Percentiles rank a stretch among this genome's conserved stretches.
Evolutionary conservation across 92 coral and sea anemone genomes (phyloP).

Genomic region (Porites lobata): DNA sequence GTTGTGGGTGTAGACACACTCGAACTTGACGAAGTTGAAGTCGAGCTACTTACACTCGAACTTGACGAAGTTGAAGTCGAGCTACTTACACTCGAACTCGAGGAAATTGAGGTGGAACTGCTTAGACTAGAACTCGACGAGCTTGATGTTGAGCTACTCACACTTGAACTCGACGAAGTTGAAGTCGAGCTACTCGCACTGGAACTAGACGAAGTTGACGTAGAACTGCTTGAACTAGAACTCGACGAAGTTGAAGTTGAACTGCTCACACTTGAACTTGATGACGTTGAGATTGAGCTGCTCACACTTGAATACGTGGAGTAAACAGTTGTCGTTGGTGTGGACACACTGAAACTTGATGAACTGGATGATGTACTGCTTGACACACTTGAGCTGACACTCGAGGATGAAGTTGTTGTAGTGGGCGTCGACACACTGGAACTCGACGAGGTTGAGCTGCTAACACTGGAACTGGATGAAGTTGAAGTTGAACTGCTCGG

Average conservation of each 20-base stretch:
- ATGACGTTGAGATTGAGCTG: constrained; percentile 14
- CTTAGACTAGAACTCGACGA: neutral
- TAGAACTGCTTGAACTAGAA: no score
- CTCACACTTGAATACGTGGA: constrained; percentile 16
- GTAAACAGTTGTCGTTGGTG: constrained; percentile 27
- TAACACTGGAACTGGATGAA: neutral
- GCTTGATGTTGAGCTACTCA: neutral
- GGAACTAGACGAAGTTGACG: neutral
- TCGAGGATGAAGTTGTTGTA: constrained; percentile 24
- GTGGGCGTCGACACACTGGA: neutral
- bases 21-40: neutral
- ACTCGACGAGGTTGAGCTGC: neutral
- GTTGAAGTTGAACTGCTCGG: neutral
- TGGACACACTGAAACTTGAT: neutral
- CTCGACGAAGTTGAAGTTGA: neutral
- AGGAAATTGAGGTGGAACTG: neutral
- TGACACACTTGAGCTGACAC: constrained; percentile 37
- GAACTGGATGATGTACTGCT: constrained; percentile 6
- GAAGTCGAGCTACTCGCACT: neutral
- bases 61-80: no score
- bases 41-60: no score
- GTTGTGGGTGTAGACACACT: neutral
- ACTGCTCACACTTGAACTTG: neutral
- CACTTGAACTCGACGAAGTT: neutral
- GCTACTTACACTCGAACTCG: constrained; percentile 1